Percentiles rank a stretch among this genome's conserved stretches.
Conservation (phyloP, 2,797 vertebrate species). For the Fringilla coelebs region DNA sequence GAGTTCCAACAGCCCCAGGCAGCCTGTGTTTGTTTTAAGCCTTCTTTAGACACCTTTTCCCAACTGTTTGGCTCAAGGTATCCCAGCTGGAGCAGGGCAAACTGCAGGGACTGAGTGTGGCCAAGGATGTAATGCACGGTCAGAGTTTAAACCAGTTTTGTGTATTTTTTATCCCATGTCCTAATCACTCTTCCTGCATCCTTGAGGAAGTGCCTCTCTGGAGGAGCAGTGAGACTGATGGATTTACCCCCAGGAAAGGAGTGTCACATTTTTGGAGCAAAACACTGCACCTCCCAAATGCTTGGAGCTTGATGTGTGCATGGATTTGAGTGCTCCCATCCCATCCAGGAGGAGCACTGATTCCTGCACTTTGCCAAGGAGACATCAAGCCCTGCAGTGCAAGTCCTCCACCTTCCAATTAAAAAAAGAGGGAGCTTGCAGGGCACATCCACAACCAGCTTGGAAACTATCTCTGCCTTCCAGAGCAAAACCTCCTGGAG, state of each 20-base stretch:
- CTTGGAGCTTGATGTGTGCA: not conserved
- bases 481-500: not conserved
- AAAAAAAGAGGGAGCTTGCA: not conserved
- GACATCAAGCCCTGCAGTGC: not conserved
- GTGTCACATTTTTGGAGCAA: not conserved
- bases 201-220: not conserved
- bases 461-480: not conserved
- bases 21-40: not conserved
- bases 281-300: not conserved
- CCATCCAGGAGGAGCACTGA: not conserved
- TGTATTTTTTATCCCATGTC: not conserved
- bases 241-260: not conserved
- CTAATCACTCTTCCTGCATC: not conserved
- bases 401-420: not conserved
- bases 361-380: not conserved
- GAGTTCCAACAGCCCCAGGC: not conserved
- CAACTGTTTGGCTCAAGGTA: not conserved
- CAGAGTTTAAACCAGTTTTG: not conserved
- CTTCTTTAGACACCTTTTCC: not conserved
- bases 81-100: not conserved
- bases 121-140: not conserved
- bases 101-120: not conserved
- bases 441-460: not conserved
- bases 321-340: not conserved
- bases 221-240: not conserved